phyloP scores from a whole-genome alignment of 2,888 invertebrate genomes.

The Stomorhina lunata region DNA sequence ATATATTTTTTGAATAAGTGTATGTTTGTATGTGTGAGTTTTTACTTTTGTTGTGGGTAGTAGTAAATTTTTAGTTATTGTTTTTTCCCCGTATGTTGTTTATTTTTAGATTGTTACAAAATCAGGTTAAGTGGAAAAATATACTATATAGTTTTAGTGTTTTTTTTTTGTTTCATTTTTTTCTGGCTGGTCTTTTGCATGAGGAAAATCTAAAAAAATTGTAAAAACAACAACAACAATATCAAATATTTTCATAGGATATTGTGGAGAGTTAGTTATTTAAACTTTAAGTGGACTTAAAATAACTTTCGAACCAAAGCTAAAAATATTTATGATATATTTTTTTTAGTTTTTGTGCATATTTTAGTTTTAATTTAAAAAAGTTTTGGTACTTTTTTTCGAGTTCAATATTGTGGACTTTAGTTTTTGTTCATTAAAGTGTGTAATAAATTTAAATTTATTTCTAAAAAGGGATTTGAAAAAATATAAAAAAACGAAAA shows the following conservation, averaged over 20 bases:
- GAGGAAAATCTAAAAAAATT: not conserved
- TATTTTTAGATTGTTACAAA: slow-evolving; percentile 59
- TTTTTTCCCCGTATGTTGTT: slow-evolving; percentile 48
- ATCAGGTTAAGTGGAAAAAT: slow-evolving; percentile 66
- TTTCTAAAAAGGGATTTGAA: not conserved
- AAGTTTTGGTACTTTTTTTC: not conserved
- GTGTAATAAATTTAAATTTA: slow-evolving; percentile 6
- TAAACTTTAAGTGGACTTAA: slow-evolving; percentile 50
- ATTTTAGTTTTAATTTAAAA: not conserved
- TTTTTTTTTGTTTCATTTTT: slow-evolving; percentile 19
- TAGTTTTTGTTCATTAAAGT: slow-evolving; percentile 8
- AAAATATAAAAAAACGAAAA: too few species aligned
- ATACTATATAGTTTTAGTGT: too few species aligned
- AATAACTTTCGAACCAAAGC: slow-evolving; percentile 28
- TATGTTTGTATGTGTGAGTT: not conserved
- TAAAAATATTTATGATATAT: slow-evolving; percentile 18
- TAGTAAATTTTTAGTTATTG: slow-evolving; percentile 34
- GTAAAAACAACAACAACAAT: not conserved
- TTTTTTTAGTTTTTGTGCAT: not conserved
- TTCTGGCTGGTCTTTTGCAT: not conserved
- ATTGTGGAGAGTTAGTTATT: slow-evolving; percentile 45
- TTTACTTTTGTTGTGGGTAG: slow-evolving; percentile 17
- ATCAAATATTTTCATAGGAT: slow-evolving; percentile 27
- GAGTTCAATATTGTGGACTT: not conserved
- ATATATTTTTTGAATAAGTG: not conserved